Evolutionary conservation across 2,888 invertebrate genomes (phyloP).

Genomic region (Andrena minutula): DNA sequence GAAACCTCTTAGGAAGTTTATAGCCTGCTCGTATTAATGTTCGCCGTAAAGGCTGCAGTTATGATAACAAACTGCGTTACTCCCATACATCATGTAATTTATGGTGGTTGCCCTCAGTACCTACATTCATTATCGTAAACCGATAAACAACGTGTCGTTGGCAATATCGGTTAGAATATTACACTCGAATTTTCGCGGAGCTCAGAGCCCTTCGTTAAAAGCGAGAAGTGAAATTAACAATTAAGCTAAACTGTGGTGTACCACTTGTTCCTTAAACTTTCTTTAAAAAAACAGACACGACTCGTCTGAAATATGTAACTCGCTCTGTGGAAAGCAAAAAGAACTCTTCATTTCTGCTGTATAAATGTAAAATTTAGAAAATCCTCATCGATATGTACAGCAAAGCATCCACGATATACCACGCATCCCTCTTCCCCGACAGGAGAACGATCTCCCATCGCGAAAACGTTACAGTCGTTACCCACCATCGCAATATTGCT

Average conservation of each 20-base stretch:
- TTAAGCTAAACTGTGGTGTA: too few relatives aligned
- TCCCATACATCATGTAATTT: not conserved
- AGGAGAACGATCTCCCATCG: slow-evolving; percentile 15
- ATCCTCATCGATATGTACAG: not conserved
- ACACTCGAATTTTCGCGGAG: not conserved
- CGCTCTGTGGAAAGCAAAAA: not conserved
- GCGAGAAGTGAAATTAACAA: too few relatives aligned
- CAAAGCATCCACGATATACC: too few relatives aligned
- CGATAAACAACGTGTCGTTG: not conserved
- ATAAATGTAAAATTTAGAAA: not conserved
- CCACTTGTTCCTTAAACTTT: too few relatives aligned
- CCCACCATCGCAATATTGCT: slow-evolving; percentile 26
- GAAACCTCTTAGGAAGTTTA: slow-evolving; percentile 12
- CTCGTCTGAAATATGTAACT: not conserved
- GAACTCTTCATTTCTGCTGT: not conserved
- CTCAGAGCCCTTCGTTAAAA: too few relatives aligned
- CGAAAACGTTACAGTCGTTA: slow-evolving; percentile 30
- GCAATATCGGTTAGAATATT: not conserved
- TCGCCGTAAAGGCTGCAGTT: slow-evolving; percentile 2
- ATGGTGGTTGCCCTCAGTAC: not conserved
- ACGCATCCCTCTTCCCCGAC: not conserved
- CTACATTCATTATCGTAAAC: not conserved
- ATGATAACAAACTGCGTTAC: slow-evolving; percentile 9
- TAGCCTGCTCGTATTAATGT: slow-evolving; percentile 4
- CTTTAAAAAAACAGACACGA: too few relatives aligned